phyloP scores from a whole-genome alignment of 2,113 vertebrate genomes.

The Triplophysa siluroides region DNA sequence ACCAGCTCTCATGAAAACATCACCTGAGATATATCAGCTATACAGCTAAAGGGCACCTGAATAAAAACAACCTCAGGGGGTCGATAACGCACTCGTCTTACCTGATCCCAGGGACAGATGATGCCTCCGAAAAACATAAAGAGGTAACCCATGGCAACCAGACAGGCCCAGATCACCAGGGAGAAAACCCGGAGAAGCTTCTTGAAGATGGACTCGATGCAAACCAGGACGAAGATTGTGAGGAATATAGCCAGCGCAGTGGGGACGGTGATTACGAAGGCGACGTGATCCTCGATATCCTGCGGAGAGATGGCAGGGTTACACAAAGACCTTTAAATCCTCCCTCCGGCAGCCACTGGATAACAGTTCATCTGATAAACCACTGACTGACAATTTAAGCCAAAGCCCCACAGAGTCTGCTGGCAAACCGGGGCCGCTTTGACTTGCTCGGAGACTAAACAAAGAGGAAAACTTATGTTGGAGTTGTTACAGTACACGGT shows the following conservation, averaged over 20 bases:
- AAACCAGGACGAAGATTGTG: constrained; percentile 93
- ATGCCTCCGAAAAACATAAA: constrained; percentile 97
- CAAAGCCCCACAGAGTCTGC: background rate
- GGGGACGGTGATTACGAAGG: constrained; percentile 95
- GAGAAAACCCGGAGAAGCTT: constrained; percentile 94
- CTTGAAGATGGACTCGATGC: constrained; percentile 94
- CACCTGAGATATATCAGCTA: background rate
- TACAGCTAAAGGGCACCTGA: constrained; percentile 29
- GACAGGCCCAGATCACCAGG: constrained; percentile 91
- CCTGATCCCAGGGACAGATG: constrained; percentile 98
- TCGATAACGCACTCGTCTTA: constrained; percentile 66
- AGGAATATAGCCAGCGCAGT: constrained; percentile 96
- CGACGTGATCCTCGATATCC: constrained; percentile 91
- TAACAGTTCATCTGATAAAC: constrained; percentile 33
- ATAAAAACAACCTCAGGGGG: constrained; percentile 37
- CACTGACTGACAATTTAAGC: background rate
- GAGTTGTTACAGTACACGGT: background rate
- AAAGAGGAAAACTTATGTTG: background rate
- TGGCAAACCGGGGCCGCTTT: background rate
- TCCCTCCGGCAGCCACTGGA: constrained; percentile 3
- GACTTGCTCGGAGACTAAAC: too few relatives aligned
- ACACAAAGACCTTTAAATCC: constrained; percentile 20
- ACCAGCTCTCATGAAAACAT: constrained; percentile 23
- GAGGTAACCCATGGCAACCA: constrained; percentile 95
- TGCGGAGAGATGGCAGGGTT: constrained; percentile 61